Evolutionary conservation across 2,113 vertebrate genomes (phyloP).

Genomic region (Silurus meridionalis): DNA sequence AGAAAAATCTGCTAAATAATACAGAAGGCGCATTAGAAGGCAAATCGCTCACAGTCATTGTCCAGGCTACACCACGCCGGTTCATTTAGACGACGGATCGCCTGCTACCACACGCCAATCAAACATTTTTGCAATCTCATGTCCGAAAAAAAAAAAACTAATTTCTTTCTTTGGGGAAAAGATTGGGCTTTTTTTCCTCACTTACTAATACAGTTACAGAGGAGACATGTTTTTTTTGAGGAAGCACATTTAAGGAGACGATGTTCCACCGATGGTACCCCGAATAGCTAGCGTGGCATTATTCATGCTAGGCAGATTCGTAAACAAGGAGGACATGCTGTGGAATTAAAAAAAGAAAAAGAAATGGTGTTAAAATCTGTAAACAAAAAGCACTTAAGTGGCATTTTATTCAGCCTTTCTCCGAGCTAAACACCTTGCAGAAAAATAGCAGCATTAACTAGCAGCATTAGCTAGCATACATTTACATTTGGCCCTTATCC

Average conservation of each 20-base stretch:
- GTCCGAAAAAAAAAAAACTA: too few relatives aligned
- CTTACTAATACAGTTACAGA: neutral
- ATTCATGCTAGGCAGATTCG: neutral
- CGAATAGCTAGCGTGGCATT: neutral
- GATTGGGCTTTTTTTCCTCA: neutral
- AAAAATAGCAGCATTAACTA: neutral
- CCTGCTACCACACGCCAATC: slow-evolving; percentile 27
- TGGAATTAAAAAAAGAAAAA: neutral
- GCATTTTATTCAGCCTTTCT: slow-evolving; percentile 16
- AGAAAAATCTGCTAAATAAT: slow-evolving; percentile 52
- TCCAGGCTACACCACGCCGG: neutral
- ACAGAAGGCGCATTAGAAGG: slow-evolving; percentile 43
- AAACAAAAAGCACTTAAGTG: neutral
- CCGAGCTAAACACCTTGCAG: slow-evolving; percentile 15
- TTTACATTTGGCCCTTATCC: too few relatives aligned
- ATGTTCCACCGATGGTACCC: too few relatives aligned
- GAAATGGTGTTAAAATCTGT: neutral
- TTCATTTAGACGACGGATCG: slow-evolving; percentile 15
- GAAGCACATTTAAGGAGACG: neutral
- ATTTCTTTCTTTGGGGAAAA: too few relatives aligned
- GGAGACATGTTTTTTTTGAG: neutral
- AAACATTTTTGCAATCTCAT: neutral
- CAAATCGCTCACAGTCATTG: slow-evolving; percentile 36
- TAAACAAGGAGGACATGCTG: neutral
- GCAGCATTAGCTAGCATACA: too few relatives aligned